A percentile compares a stretch with the other conserved stretches of the same genome.
Evolutionary conservation across 92 coral and sea anemone species (phyloP).

Genomic region (Epizoanthus illoricatus): DNA sequence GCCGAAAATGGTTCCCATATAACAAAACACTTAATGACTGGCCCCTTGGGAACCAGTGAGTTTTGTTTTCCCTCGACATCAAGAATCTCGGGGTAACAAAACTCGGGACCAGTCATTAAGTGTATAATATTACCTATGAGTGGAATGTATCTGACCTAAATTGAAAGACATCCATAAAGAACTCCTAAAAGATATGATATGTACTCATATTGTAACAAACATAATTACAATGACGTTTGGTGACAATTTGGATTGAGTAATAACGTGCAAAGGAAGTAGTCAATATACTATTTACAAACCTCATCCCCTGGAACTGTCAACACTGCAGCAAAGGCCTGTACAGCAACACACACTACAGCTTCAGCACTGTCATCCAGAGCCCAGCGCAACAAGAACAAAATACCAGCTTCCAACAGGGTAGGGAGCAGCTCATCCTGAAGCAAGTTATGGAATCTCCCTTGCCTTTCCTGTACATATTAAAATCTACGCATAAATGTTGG

Average conservation of each 20-base stretch:
- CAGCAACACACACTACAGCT: conserved; percentile 77
- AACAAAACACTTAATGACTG: too few species aligned
- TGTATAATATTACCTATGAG: too few species aligned
- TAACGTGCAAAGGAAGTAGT: not conserved
- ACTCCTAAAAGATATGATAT: too few species aligned
- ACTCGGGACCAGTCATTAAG: too few species aligned
- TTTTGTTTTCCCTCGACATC: too few species aligned
- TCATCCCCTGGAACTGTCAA: conserved; percentile 73
- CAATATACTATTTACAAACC: conserved; percentile 37
- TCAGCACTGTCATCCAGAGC: conserved; percentile 88
- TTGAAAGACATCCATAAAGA: too few species aligned
- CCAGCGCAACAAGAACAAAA: conserved; percentile 91
- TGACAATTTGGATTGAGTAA: not conserved
- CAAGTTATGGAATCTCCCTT: conserved; percentile 57
- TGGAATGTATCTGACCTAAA: too few species aligned
- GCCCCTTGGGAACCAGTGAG: too few species aligned
- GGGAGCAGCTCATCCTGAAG: conserved; percentile 66
- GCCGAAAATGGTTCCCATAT: too few species aligned
- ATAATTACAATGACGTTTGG: not conserved
- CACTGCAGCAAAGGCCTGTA: conserved; percentile 77
- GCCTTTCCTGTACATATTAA: conserved; percentile 60
- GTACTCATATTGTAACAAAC: too few species aligned
- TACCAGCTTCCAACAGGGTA: conserved; percentile 83
- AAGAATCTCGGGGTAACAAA: too few species aligned
- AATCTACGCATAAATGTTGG: not conserved